Conservation (phyloP, 2,888 invertebrate genomes). For the Hydrotaea diabolus region DNA sequence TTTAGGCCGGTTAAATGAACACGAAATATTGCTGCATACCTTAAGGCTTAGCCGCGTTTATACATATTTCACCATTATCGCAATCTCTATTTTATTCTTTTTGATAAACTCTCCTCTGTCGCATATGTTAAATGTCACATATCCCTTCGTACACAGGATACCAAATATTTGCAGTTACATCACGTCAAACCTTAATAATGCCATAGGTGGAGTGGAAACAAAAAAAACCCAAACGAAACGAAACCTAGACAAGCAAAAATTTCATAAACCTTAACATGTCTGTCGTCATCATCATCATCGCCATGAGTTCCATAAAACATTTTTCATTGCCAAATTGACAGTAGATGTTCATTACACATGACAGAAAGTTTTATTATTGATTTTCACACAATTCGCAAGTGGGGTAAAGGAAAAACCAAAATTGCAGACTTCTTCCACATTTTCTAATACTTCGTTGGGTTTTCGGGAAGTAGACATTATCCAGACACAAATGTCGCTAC, state of each 20-base stretch:
- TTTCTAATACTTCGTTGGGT: too few species aligned
- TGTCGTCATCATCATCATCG: slow-evolving; percentile 29
- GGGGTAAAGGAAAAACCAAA: background rate
- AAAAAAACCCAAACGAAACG: background rate
- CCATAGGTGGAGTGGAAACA: too few species aligned
- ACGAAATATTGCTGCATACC: slow-evolving; percentile 31
- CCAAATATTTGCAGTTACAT: background rate
- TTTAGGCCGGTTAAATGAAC: background rate
- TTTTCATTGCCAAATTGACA: slow-evolving; percentile 46
- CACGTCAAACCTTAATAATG: slow-evolving; percentile 22
- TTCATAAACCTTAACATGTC: slow-evolving; percentile 35
- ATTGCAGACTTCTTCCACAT: too few species aligned
- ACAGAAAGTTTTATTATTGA: slow-evolving; percentile 18
- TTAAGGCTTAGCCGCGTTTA: background rate
- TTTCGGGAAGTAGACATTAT: slow-evolving; percentile 24
- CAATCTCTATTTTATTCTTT: background rate
- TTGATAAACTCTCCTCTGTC: background rate
- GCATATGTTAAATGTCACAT: background rate
- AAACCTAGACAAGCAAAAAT: slow-evolving; percentile 10
- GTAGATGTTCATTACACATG: slow-evolving; percentile 41
- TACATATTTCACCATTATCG: background rate
- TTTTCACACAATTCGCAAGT: background rate
- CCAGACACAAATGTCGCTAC: slow-evolving; percentile 37
- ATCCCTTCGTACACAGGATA: too few species aligned
- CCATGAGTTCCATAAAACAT: slow-evolving; percentile 39